Base-by-base conservation (phyloP, 2,797 vertebrate species). In the Spinibarbus caldwelli region DNA sequence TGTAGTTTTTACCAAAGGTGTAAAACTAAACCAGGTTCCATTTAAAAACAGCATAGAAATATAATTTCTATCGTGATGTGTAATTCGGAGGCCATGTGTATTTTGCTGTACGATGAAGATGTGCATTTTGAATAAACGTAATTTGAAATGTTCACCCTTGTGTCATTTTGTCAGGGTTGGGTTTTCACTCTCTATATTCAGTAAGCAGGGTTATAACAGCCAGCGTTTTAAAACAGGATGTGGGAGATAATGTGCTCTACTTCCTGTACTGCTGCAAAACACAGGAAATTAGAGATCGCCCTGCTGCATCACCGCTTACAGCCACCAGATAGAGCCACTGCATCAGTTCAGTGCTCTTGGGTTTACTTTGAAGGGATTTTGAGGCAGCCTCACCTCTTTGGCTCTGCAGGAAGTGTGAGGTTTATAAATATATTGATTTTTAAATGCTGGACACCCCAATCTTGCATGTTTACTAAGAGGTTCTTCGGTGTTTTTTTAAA, bases 91-190 rank as follows among this genome's bases (percentile, higher is more conserved):
- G 57, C 86, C 45, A 54, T 82, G 73, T 84, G 12, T 59, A 52
- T 84, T 68, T 86, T 64, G 71, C 71, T 71, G 66, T 80, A 70
- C 3, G 15, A 26, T 26, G n/a, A 73, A 38, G 3, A 14, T 62
- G 26, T 81, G 19, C 59, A 76, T 87, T 79, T 85, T 86, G 67
- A 90, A 88, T 90, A 90, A 90, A 90, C 15, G 4, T 71, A 41
- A 5, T 77, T 80, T 72, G 70, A 82, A 68, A 71, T 52, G n/a
- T 57, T 43, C n/a, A n/a, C 12, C 19, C 45, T 54, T 78, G 59
- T 77, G 34, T 67, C 17, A 6, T 71, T 62, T 57, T 59, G 15
- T 36, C 21, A 31, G 34, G 38, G 3, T 36, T 21, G 17, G 47
- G 41, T 2, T 43, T 68, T 26, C 2, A 14, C 0, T 2, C 15